Base-by-base conservation (phyloP, 1,140 invertebrate species). In the Oryctes rhinoceros region DNA sequence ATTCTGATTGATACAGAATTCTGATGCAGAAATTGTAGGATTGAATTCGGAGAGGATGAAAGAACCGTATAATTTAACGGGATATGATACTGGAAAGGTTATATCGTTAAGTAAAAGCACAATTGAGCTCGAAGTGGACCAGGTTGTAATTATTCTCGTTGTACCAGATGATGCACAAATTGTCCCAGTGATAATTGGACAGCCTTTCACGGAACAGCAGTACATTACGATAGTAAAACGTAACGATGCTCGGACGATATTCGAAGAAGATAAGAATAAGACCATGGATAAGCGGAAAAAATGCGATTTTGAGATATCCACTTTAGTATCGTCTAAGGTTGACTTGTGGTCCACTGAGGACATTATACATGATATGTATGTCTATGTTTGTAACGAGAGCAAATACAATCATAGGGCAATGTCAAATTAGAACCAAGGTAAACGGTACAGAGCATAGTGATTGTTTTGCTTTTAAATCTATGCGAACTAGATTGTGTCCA, bases 31-130 rank as follows among this genome's bases (percentile, higher is more conserved):
- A 49, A 15, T 44, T 47, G 13, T 76, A 15, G 18, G 18, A 4
- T 76, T 76, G 18, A 76, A 76, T n/a, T 47, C 44, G 37, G 75
- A 76, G 0, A 71, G n/a, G 0, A 67, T 67, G 65, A 67, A 67
- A 24, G 13, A 13, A 67, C 18, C 18, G 1, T 67, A 24, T 24
- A 6, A 30, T 1, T 67, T 67, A 24, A 67, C 0, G 20, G 65
- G 65, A 67, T 67, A 67, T 67, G 65, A 24, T 18, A 1, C 18
- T 1, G 65, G 65, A 10, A 67, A 67, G 18, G 18, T 67, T 67
- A 67, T 18, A 1, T 24, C 65, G 5, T 35, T 67, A 67, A 0
- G 65, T 10, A 24, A 30, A 6, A 18, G 18, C 65, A 67, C 9
- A 1, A 18, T 18, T 13, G 1, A 18, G 0, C 0, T 67, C 1